Evolutionary conservation across 35 echinoderm and acorn worm genomes (phyloP), one percentile per base, ranked within the genome.

Genomic region (Eucidaris tribuloides): DNA sequence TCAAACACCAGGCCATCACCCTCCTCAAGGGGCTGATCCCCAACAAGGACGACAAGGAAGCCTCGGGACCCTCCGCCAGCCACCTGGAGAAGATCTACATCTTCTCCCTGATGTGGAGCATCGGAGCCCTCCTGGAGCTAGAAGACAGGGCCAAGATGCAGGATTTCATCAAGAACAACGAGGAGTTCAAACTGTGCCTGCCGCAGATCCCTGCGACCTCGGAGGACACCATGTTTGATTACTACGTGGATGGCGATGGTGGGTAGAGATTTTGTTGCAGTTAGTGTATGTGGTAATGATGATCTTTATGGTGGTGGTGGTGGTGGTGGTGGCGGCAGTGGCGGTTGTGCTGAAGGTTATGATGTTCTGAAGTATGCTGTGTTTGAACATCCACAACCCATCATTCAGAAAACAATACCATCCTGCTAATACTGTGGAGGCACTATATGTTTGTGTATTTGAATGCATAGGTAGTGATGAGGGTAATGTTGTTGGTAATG

Each of bases 221-320:
- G 0, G 96, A 99, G 43, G 91, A 99, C 39, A 93, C 96, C 0
- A 99, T 99, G 55, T 99, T 99, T 87, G 96, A 99, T 55, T 99
- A 87, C 84, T 99, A 79, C 56, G 90, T 99, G 4, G 90, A 99
- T 17, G 80, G 48, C 31, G 96, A 99, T 68, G 96, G 96, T 99
- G 30, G 72, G 87, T 56, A 24, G 3, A 23, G 28, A 42, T 7
- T 15, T 46, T 27, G 37, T 33, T 0, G 2, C n/a, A 0, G 48
- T 2, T 54, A 54, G n/a, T n/a, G n/a, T n/a, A n/a, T n/a, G n/a
- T n/a, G n/a, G n/a, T n/a, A n/a, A n/a, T n/a, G n/a, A n/a, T n/a
- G n/a, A n/a, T n/a, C n/a, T n/a, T n/a, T n/a, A n/a, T n/a, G n/a
- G n/a, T n/a, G n/a, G n/a, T n/a, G n/a, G n/a, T n/a, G n/a, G n/a